A percentile compares a stretch with the other conserved stretches of the same genome.
These are phyloP conservation scores for Fregetta grallaria DNA, from an alignment of 2,113 vertebrate species.

Conservation along the genomic window DNA sequence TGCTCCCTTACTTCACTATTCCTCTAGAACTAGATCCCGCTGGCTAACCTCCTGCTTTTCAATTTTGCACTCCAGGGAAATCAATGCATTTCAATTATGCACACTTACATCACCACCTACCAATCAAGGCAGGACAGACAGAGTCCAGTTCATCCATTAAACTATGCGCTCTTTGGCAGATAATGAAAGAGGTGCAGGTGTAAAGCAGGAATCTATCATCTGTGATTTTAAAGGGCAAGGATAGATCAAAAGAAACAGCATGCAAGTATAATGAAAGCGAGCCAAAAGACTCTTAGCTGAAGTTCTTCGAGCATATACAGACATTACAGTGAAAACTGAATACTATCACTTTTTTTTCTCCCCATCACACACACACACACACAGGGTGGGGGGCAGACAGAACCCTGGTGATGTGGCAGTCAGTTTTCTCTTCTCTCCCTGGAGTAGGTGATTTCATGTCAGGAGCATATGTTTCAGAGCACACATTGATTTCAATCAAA, in stretches of 20 bases:
- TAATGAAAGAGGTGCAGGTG: background rate
- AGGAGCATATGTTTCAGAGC: background rate
- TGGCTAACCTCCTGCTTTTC: background rate
- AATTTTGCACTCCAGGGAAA: background rate
- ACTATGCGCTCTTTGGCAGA: background rate
- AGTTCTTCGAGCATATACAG: background rate
- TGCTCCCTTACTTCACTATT: background rate
- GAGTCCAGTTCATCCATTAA: background rate
- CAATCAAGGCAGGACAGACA: background rate
- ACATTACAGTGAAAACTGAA: background rate
- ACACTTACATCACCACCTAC: background rate
- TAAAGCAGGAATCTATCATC: background rate
- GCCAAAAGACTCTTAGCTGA: background rate
- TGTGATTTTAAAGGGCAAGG: background rate
- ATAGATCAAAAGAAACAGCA: background rate
- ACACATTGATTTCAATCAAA: background rate
- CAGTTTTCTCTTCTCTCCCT: background rate
- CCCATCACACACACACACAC: background rate
- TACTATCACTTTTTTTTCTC: background rate
- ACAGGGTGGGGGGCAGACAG: background rate
- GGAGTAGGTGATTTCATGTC: background rate
- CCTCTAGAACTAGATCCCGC: background rate
- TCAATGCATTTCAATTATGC: background rate
- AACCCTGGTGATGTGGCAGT: constrained; percentile 11
- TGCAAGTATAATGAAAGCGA: background rate